Evolutionary conservation across 2,888 invertebrate genomes (phyloP), one percentile per base, ranked within the genome.

Genomic region (Netelia melanura): DNA sequence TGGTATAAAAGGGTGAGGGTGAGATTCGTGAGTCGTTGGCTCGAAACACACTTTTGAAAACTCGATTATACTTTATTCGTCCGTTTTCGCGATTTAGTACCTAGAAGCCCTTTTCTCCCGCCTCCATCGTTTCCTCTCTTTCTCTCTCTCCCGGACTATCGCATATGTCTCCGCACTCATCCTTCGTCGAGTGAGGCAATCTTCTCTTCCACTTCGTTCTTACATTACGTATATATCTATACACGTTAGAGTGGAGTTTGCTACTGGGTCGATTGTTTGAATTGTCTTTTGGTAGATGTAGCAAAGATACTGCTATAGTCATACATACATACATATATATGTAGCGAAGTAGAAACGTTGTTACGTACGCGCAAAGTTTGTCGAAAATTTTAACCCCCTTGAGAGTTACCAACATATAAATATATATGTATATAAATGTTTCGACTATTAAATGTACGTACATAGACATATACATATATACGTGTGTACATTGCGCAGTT

Each of bases 31-130:
- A 54, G 30, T 48, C 48, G 64, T 77, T 77, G 65, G 71, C 61
- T 82, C 25, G 68, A 61, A 75, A 77, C 23, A 38, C 38, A 56
- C 82, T 82, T 77, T 72, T 58, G 21, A 52, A 72, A 82, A 82
- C 82, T 82, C 82, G 77, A 77, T 82, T 77, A 82, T 82, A 82
- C 71, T 77, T 82, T 82, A 82, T 82, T 77, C 71, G 58, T 23
- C 58, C 25, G 48, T 58, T 82, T 61, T 48, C 48, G 21, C 71
- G 77, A 82, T 72, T 82, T 61, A 72, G 48, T 71, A 30, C 48
- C 38, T 6, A 76, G 14, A 48, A 48, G 38, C 54, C 64, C 21
- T 25, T 64, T 11, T 64, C 54, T 21, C 6, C 38, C 54, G 17
- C 56, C 76, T 56, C 56, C 11, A n/a, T 67, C 54, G 10, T 14